Evolutionary conservation across 92 coral and sea anemone genomes (phyloP), one percentile per base, ranked within the genome.

Genomic region (Palythoa heliodiscus): DNA sequence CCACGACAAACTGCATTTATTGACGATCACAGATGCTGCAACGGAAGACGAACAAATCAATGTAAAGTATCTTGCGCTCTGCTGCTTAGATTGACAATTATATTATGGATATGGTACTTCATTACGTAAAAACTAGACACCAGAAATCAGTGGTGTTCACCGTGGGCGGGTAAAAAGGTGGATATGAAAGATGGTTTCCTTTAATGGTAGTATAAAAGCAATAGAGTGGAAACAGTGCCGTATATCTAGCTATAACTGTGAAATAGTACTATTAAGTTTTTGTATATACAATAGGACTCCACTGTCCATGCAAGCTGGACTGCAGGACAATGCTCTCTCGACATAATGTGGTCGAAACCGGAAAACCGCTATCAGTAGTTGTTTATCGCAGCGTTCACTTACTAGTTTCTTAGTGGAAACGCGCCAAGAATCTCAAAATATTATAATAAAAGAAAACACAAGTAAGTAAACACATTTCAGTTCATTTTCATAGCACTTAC

Each of bases 1-100:
- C 77, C 86, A 82, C 50, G 35, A 82, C 47, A 82, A 82, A 70
- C 86, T 57, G 64, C 64, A 57, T 57, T 57, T 57, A 57, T 57
- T 57, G 64, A 57, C 64, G 64, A 57, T 57, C 64, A 57, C 64
- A 57, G 64, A 57, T 57, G 64, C 64, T 57, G 64, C 64, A 57
- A 57, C 64, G 64, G 64, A 57, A 57, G 64, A 57, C 64, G 64
- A 57, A 57, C 64, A 57, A 57, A 57, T 57, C 64, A 57, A 57
- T 57, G 64, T 57, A 57, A 57, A 57, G 64, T 57, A 57, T 57
- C n/a, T 14, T 57, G 64, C 64, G 64, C 64, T 57, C 64, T 57
- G 64, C 64, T 57, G 64, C 64, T 57, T 57, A 57, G 64, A 57
- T 57, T 57, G 64, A 57, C 64, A 57, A 57, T 57, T 57, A 57